Conservation (phyloP, 2,797 vertebrate genomes). For the Pseudopleuronectes americanus region DNA sequence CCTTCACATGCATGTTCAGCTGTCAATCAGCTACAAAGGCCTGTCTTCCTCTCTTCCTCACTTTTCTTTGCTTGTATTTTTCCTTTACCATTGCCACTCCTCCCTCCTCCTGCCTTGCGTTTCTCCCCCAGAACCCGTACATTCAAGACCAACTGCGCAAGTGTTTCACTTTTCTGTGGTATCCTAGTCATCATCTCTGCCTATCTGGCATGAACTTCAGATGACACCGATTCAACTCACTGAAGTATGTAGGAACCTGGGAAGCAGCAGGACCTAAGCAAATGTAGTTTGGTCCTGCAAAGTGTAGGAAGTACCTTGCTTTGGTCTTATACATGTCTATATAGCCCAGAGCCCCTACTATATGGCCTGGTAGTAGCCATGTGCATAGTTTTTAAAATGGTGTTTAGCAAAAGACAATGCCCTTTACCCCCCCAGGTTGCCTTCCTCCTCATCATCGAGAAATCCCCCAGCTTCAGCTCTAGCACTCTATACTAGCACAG, state of each 20-base stretch:
- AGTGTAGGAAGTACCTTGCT: neutral
- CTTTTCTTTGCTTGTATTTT: constrained; percentile 27
- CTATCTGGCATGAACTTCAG: constrained; percentile 59
- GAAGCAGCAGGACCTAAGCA: constrained; percentile 23
- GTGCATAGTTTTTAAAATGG: constrained; percentile 32
- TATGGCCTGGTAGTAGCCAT: constrained; percentile 4
- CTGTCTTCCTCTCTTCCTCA: constrained; percentile 9
- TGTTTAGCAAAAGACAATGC: constrained; percentile 18
- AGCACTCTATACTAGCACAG: constrained; percentile 45
- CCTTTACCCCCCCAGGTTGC: neutral
- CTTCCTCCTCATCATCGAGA: constrained; percentile 23
- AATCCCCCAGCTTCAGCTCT: constrained; percentile 26
- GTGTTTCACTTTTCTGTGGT: too few relatives aligned
- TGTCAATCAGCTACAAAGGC: constrained; percentile 51
- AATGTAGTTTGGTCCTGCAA: constrained; percentile 7
- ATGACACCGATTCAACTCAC: constrained; percentile 46
- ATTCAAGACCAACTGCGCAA: constrained; percentile 55
- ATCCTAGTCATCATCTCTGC: constrained; percentile 30
- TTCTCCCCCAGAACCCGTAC: neutral
- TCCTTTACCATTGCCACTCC: constrained; percentile 21
- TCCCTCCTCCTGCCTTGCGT: neutral
- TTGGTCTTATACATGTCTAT: neutral
- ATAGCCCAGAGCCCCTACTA: neutral
- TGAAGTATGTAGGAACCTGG: constrained; percentile 25
- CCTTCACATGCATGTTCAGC: constrained; percentile 66